phyloP scores from a whole-genome alignment of 2,797 vertebrate genomes.

The Sandelia bainsii region DNA sequence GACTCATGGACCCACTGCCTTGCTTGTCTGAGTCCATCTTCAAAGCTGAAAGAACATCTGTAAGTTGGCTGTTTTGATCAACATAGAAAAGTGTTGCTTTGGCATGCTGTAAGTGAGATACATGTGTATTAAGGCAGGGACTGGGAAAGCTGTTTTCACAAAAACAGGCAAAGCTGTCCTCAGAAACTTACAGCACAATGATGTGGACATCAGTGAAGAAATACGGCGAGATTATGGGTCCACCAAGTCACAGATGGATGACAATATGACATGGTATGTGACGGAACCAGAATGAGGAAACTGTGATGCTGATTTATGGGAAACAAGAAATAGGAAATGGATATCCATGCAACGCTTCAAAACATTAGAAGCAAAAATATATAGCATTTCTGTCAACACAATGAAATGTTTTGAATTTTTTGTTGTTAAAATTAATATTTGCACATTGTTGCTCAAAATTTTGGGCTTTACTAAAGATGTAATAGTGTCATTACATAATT shows the following conservation, averaged over 20 bases:
- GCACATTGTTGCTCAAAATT: background rate
- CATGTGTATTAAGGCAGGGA: slow-evolving; percentile 65
- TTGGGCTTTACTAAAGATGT: background rate
- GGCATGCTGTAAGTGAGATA: slow-evolving; percentile 69
- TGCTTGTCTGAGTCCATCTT: slow-evolving; percentile 95
- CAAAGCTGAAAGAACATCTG: slow-evolving; percentile 97
- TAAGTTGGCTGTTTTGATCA: slow-evolving; percentile 90
- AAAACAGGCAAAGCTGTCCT: slow-evolving; percentile 82
- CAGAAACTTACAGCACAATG: slow-evolving; percentile 81
- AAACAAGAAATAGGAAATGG: slow-evolving; percentile 77
- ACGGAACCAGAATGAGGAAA: slow-evolving; percentile 80
- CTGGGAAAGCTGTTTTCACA: slow-evolving; percentile 67
- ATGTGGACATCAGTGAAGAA: slow-evolving; percentile 79
- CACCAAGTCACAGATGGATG: slow-evolving; percentile 83
- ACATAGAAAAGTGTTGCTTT: slow-evolving; percentile 45
- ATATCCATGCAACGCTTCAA: slow-evolving; percentile 68
- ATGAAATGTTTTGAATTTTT: slow-evolving; percentile 12
- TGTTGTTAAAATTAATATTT: slow-evolving; percentile 10
- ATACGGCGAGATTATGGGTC: slow-evolving; percentile 76
- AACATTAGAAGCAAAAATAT: slow-evolving; percentile 47
- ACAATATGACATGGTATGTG: slow-evolving; percentile 78
- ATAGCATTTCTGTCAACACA: slow-evolving; percentile 68
- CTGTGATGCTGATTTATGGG: slow-evolving; percentile 77
- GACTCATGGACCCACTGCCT: slow-evolving; percentile 83
- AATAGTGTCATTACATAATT: slow-evolving; percentile 15